A percentile compares a stretch with the other conserved stretches of the same genome.
These are phyloP conservation scores for Bambusicola thoracicus DNA, from an alignment of 2,113 vertebrate genomes.

Conservation along the genomic window DNA sequence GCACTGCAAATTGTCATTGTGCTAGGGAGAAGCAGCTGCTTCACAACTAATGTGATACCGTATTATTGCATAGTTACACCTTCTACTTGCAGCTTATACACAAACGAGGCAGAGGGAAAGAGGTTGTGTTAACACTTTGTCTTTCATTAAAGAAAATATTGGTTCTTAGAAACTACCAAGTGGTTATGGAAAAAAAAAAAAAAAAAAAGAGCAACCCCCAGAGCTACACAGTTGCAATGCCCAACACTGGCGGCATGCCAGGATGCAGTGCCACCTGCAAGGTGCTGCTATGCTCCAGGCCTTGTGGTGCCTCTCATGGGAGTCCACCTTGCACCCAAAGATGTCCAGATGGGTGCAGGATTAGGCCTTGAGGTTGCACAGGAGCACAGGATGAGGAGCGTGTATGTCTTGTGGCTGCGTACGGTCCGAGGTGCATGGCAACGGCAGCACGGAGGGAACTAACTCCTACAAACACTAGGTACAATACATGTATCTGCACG, in stretches of 20 bases:
- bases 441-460: slow-evolving; percentile 15
- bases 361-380: background rate
- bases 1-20: slow-evolving; percentile 78
- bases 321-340: background rate
- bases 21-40: slow-evolving; percentile 76
- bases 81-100: slow-evolving; percentile 67
- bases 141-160: slow-evolving; percentile 54
- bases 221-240: background rate
- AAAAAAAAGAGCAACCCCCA: background rate
- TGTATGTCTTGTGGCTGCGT: background rate
- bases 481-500: background rate
- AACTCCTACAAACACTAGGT: slow-evolving; percentile 65
- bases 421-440: background rate
- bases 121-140: background rate
- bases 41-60: slow-evolving; percentile 73
- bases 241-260: background rate
- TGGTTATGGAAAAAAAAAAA: slow-evolving; percentile 28
- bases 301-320: background rate
- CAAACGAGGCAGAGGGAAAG: background rate
- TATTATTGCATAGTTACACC: slow-evolving; percentile 79
- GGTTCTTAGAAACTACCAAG: slow-evolving; percentile 53
- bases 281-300: background rate
- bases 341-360: background rate
- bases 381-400: background rate
- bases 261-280: background rate